Base-by-base conservation (phyloP, 2,113 vertebrate genomes). In the Eulemur rufifrons region DNA sequence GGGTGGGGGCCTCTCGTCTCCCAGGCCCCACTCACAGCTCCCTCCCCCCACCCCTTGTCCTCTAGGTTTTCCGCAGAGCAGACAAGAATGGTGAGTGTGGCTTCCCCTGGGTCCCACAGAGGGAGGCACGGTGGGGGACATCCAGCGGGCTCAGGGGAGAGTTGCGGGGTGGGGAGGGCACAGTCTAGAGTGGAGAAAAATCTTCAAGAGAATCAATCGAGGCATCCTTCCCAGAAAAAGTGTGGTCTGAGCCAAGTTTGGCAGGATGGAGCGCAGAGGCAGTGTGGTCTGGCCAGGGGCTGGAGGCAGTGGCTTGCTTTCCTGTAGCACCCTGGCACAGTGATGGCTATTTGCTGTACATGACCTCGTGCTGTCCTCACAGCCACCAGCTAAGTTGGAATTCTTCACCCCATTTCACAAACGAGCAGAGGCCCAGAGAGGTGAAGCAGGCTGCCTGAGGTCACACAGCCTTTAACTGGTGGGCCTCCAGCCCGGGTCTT, bases 11-110 rank as follows among this genome's bases (percentile, higher is more conserved):
- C 54, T n/a, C 32, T 64, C 45, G 3, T 50, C 17, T 93, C 78
- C 71, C 14, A 9, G 63, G 23, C 39, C 37, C 21, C 74, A n/a
- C 66, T 77, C 76, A 77, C 45, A 78, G 73, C n/a, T n/a, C 32
- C 54, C 56, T n/a, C 78, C 80, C 63, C n/a, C 64, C 59, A 47
- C 83, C 86, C 45, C 98, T 98, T 98, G 84, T 97, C 91, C 98
- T 98, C 90, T 98, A 99, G 99, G 98, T 99, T 98, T 99, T 99
- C 97, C 98, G 98, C 6, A 98, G 99, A 97, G 99, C 99, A 0
- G 99, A 99, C 97, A 99, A 99, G 98, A 99, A 99, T 0, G 99
- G 99, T 99, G 97, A 99, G 99, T 98, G 69, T 85, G 76, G 27
- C 54, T 85, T 92, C 34, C 47, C 54, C 66, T 85, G 56, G 64